phyloP scores from a whole-genome alignment of 64 coral and sea anemone species.

The Montipora capricornis region DNA sequence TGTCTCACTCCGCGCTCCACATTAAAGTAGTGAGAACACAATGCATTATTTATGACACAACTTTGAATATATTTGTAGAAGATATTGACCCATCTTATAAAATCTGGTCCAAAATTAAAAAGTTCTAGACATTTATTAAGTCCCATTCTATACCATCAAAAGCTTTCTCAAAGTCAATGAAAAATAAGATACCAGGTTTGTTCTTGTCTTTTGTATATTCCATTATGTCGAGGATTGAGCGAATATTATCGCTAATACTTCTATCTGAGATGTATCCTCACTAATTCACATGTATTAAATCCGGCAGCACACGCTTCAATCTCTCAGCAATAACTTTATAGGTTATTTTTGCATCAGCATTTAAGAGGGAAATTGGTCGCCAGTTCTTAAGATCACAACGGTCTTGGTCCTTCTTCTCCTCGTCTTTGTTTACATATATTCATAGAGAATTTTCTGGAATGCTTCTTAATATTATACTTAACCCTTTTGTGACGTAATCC shows the following conservation, averaged over 20 bases:
- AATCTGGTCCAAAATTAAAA: too few species aligned
- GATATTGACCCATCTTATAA: background rate
- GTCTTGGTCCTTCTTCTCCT: background rate
- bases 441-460: background rate
- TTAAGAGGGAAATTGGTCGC: background rate
- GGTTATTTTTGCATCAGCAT: background rate
- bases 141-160: background rate
- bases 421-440: background rate
- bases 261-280: background rate
- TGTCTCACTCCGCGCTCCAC: slow-evolving; percentile 1
- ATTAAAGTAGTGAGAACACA: background rate
- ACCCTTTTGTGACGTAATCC: background rate
- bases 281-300: background rate
- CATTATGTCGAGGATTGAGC: slow-evolving; percentile 6
- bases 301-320: background rate
- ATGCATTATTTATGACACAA: background rate
- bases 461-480: background rate
- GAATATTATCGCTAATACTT: background rate
- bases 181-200: background rate
- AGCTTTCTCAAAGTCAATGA: background rate
- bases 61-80: too few species aligned
- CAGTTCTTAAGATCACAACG: background rate
- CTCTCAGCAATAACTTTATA: background rate
- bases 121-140: too few species aligned
- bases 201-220: background rate